Evolutionary conservation across 2,797 vertebrate genomes (phyloP), one percentile per base, ranked within the genome.

Genomic region (Prunella strophiata): DNA sequence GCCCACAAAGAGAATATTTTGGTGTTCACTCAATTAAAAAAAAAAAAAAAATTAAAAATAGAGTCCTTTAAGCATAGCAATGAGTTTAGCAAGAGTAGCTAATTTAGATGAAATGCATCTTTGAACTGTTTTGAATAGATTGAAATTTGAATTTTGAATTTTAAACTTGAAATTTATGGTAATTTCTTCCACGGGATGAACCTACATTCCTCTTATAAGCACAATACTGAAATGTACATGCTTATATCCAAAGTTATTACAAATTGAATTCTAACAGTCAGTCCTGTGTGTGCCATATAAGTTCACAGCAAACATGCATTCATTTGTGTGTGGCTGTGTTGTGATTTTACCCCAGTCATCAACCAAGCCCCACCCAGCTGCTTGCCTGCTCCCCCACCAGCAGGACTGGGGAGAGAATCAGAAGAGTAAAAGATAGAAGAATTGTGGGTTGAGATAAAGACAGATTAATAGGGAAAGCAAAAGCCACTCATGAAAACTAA

Each of bases 301-400:
- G 20, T 36, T 65, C n/a, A 48, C 8, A 77, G 8, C 16, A 48
- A 29, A 27, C 10, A 26, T 9, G 10, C 4, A 48, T 40, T 4
- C 6, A 36, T 54, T 16, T 63, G 7, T 55, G 12, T 25, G 5
- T 43, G 18, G 25, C 13, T 54, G 7, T 43, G 23, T 9, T 57
- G 32, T 27, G 27, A 11, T 61, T 61, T 62, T 48, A 48, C 10
- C 14, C 8, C 36, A n/a, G 29, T 4, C 16, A 38, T 19, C 27
- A 38, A 13, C 16, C 36, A n/a, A 43, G 19, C 20, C 5, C 38
- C 27, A 29, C 0, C 0, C 5, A 43, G 55, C 7, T 1, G 0
- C 42, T 27, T 22, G 6, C 18, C 38, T 3, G 7, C 27, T 43
- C 20, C 20, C 11, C 16, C 29, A 30, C 11, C 50, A 63, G 23